phyloP scores from a whole-genome alignment of 2,888 invertebrate species.

The Standfussiana lucernea region DNA sequence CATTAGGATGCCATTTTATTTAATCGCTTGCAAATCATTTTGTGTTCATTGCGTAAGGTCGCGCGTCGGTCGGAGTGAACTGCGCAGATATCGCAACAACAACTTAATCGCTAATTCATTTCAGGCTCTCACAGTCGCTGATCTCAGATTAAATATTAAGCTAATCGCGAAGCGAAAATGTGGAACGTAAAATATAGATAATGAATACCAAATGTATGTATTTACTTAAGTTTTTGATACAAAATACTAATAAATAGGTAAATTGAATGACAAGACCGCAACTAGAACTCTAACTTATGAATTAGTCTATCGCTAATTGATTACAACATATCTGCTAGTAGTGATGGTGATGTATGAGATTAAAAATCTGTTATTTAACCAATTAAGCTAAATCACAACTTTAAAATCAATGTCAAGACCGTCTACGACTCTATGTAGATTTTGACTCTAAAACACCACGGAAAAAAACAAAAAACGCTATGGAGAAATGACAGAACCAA shows the following conservation, averaged over 20 bases:
- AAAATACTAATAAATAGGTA: neutral
- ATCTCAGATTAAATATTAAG: slow-evolving; percentile 4
- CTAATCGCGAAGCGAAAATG: slow-evolving; percentile 6
- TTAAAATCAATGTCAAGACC: neutral
- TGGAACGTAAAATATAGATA: neutral
- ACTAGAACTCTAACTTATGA: neutral
- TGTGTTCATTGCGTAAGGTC: neutral
- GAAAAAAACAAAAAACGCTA: no score
- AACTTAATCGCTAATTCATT: slow-evolving; percentile 14
- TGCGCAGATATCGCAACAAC: slow-evolving; percentile 1
- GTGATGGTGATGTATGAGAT: neutral
- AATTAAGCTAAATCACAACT: neutral
- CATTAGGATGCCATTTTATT: slow-evolving; percentile 8
- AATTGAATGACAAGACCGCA: no score
- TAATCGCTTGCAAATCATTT: slow-evolving; percentile 1
- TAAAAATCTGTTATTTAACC: neutral
- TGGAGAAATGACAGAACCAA: neutral
- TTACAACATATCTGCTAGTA: neutral
- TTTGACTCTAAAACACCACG: neutral
- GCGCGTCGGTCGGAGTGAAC: neutral
- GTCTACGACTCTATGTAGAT: neutral
- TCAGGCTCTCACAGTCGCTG: slow-evolving; percentile 15
- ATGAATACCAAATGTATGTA: neutral
- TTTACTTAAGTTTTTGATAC: neutral
- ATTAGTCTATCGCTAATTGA: neutral